Evolutionary conservation across 2,888 invertebrate genomes (phyloP), one percentile per base, ranked within the genome.

Genomic region (Clusia tigrina): DNA sequence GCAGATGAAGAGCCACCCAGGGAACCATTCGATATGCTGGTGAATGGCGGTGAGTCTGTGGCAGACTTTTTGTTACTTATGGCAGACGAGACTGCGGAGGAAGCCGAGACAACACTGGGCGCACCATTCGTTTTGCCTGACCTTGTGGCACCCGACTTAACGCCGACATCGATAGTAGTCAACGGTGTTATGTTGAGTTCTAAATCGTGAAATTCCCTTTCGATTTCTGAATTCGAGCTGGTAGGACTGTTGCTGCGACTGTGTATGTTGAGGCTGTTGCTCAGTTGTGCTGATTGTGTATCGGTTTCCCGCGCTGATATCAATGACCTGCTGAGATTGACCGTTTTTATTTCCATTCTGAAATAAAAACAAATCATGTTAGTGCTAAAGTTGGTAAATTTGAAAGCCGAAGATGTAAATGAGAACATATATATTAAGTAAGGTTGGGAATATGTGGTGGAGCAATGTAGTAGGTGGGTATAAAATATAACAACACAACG

Each of bases 221-320:
- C 88, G 63, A 88, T 84, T 79, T 88, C 88, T 67, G 88, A 88
- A 74, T 87, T 88, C 61, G 88, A 88, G 82, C 88, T 88, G 68
- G 87, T 85, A 71, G 87, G 86, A 84, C 88, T 88, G 68, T 87
- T 87, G 78, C 87, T 88, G 71, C 87, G 86, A 79, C 88, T 87
- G 68, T 67, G 64, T 54, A 63, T 55, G 54, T 67, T 54, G 32
- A 69, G 60, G 62, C 65, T 71, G 65, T 51, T 71, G 60, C 23
- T 69, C 48, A 54, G 54, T 24, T 48, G 38, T 58, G 58, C 17
- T 63, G 63, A 9, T 67, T 46, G 23, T 65, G 60, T 18, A 53
- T 55, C 6, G 62, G 68, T 10, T n/a, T 65, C 55, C 17, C 66
- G 64, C 48, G 15, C 15, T 20, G 55, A 24, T 57, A 61, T 23